These are phyloP conservation scores for Lagodon rhomboides DNA, from an alignment of 2,797 vertebrate species.

Conservation along the genomic window DNA sequence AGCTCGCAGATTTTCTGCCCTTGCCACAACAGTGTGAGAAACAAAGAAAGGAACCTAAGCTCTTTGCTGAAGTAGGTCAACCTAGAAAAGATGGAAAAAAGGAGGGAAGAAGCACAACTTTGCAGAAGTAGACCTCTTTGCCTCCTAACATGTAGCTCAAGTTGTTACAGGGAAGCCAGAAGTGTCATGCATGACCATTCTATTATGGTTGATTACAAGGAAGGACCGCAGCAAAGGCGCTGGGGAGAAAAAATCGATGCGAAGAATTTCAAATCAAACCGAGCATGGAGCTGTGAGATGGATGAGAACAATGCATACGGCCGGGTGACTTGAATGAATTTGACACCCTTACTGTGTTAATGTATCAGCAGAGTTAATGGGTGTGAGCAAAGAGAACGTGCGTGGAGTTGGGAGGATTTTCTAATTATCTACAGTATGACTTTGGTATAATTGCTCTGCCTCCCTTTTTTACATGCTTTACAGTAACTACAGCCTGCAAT, in stretches of 20 bases:
- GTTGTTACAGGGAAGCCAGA: constrained; percentile 49
- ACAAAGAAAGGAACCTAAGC: constrained; percentile 73
- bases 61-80: constrained; percentile 80
- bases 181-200: constrained; percentile 70
- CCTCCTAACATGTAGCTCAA: constrained; percentile 43
- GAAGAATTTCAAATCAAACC: constrained; percentile 87
- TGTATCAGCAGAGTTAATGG: constrained; percentile 59
- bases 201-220: constrained; percentile 68
- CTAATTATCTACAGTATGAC: constrained; percentile 75
- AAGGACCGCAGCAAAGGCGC: constrained; percentile 59
- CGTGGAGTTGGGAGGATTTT: constrained; percentile 60
- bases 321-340: constrained; percentile 68
- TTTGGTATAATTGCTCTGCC: constrained; percentile 62
- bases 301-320: constrained; percentile 66
- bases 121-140: constrained; percentile 53
- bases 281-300: constrained; percentile 71
- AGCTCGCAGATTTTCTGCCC: constrained; percentile 66
- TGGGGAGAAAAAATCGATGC: constrained; percentile 84
- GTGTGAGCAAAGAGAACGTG: constrained; percentile 35
- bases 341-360: constrained; percentile 62
- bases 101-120: constrained; percentile 42
- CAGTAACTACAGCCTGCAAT: constrained; percentile 66
- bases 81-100: constrained; percentile 48
- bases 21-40: constrained; percentile 70
- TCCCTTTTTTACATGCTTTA: constrained; percentile 58